These are phyloP conservation scores for Formicarius rufipectus DNA, from an alignment of 2,113 vertebrate genomes.

Conservation along the genomic window DNA sequence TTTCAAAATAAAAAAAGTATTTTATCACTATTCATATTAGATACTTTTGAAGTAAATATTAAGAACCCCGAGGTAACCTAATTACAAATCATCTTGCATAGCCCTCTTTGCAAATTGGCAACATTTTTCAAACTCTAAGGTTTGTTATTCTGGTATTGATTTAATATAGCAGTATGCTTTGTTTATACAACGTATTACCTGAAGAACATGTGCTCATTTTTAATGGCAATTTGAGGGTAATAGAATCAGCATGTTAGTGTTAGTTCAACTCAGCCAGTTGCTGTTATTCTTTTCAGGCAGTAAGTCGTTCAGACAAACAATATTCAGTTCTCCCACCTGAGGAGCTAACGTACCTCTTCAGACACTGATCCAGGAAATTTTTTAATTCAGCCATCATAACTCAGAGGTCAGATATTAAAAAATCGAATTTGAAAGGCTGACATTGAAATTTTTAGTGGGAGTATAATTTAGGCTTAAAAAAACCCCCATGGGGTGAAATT, in stretches of 20 bases:
- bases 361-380: not conserved
- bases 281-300: not conserved
- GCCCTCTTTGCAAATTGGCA: not conserved
- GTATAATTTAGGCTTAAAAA: not conserved
- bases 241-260: not conserved
- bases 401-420: not conserved
- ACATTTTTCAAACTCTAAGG: not conserved
- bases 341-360: not conserved
- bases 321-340: not conserved
- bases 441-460: not conserved
- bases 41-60: not conserved
- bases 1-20: not conserved
- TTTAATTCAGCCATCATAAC: rapidly evolving
- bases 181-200: slow-evolving; percentile 1
- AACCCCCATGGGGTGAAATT: not conserved
- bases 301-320: not conserved
- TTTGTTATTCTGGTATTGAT: slow-evolving; percentile 19
- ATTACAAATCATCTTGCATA: not conserved
- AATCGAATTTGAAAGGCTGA: not conserved
- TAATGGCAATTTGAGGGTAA: slow-evolving; percentile 37
- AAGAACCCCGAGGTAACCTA: not conserved
- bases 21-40: not conserved
- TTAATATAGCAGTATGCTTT: not conserved
- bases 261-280: not conserved
- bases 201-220: not conserved